Percentiles rank a stretch among this genome's conserved stretches.
phyloP scores from a whole-genome alignment of 2,113 vertebrate genomes.

The Paradoxurus hermaphroditus region DNA sequence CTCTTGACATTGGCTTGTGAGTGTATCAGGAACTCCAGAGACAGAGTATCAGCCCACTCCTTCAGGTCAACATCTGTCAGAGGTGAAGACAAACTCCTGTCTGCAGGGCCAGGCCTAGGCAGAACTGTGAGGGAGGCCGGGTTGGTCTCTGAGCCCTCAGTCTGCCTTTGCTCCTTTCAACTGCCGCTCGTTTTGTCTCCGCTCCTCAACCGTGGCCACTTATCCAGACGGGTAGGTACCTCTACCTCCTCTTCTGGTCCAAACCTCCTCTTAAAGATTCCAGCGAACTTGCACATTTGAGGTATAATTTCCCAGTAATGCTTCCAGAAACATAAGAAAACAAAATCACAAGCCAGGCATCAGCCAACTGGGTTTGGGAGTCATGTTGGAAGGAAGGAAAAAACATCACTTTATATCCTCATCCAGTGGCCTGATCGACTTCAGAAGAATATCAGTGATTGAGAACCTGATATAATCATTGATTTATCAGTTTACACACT shows the following conservation, averaged over 20 bases:
- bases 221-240: neutral
- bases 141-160: neutral
- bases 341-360: neutral
- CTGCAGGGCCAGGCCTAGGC: neutral
- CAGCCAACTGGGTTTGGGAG: neutral
- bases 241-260: neutral
- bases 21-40: neutral
- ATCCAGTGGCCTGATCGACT: neutral
- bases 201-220: neutral
- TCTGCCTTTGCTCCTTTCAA: neutral
- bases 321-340: neutral
- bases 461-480: neutral
- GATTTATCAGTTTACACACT: neutral
- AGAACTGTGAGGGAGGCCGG: neutral
- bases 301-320: neutral
- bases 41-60: neutral
- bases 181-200: neutral
- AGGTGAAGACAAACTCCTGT: neutral
- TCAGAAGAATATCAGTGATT: neutral
- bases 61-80: neutral
- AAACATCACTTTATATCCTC: neutral
- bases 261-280: neutral
- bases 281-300: neutral
- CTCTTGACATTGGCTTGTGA: constrained; percentile 50
- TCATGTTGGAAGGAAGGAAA: neutral